Percentiles rank a stretch among this genome's conserved stretches.
phyloP scores from a whole-genome alignment of 92 coral and sea anemone genomes.

The Porites divaricata region DNA sequence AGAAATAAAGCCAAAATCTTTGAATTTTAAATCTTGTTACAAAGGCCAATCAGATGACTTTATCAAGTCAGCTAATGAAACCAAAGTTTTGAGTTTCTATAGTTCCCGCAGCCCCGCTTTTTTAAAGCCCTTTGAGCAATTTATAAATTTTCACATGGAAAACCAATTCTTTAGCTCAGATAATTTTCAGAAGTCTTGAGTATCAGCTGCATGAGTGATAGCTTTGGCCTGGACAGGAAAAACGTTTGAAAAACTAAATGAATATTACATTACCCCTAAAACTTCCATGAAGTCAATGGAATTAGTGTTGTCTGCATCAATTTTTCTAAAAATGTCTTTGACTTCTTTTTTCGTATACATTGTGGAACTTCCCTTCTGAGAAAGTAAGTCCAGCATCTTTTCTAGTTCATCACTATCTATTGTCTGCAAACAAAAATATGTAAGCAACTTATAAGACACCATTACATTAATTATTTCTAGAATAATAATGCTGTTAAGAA shows the following conservation, averaged over 20 bases:
- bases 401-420: conserved; percentile 92
- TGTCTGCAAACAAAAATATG: conserved; percentile 55
- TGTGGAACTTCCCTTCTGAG: conserved; percentile 50
- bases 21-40: too few species aligned
- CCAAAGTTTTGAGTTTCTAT: too few species aligned
- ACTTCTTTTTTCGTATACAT: conserved; percentile 90
- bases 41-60: too few species aligned
- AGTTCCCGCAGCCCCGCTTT: too few species aligned
- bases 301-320: conserved; percentile 92
- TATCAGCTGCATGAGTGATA: not conserved
- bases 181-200: too few species aligned
- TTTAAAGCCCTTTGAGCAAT: too few species aligned
- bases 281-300: conserved; percentile 96
- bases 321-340: conserved; percentile 79
- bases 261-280: conserved; percentile 71
- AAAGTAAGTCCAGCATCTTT: conserved; percentile 76
- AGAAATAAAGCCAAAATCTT: too few species aligned
- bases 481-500: too few species aligned
- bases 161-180: too few species aligned
- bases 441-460: not conserved
- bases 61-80: too few species aligned
- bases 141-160: too few species aligned
- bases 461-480: not conserved
- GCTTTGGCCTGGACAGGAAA: not conserved
- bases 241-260: not conserved